Percentiles rank a stretch among this genome's conserved stretches.
Conservation (phyloP, 1,140 invertebrate genomes). For the Myzus persicae region DNA sequence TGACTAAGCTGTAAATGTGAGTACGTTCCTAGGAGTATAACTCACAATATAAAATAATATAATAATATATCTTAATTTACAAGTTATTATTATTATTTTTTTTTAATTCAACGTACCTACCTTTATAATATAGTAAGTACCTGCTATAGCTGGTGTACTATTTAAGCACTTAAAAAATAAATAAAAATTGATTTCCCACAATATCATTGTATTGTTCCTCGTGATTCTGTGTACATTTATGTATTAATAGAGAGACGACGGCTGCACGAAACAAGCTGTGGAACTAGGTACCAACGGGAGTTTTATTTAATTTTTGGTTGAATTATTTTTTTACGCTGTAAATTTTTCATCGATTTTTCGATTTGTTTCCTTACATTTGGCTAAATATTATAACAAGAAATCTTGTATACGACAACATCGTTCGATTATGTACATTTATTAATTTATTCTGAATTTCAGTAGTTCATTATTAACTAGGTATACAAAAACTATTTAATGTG, state of each 20-base stretch:
- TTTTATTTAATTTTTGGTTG: background rate
- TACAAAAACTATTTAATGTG: background rate
- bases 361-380: background rate
- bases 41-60: background rate
- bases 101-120: background rate
- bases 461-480: background rate
- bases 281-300: too few relatives aligned
- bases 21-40: slow-evolving; percentile 4
- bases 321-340: background rate
- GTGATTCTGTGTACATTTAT: background rate
- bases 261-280: too few relatives aligned
- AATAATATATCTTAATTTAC: background rate
- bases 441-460: background rate
- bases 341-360: background rate
- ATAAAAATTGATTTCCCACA: background rate
- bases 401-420: too few relatives aligned
- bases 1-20: slow-evolving; percentile 47
- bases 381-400: background rate
- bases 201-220: background rate
- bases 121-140: background rate
- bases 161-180: too few relatives aligned
- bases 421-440: background rate
- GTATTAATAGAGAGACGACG: background rate
- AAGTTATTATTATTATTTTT: background rate
- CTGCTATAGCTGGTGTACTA: background rate